phyloP scores from a whole-genome alignment of 35 echinoderm and acorn worm species.

The Apostichopus parvimensis region DNA sequence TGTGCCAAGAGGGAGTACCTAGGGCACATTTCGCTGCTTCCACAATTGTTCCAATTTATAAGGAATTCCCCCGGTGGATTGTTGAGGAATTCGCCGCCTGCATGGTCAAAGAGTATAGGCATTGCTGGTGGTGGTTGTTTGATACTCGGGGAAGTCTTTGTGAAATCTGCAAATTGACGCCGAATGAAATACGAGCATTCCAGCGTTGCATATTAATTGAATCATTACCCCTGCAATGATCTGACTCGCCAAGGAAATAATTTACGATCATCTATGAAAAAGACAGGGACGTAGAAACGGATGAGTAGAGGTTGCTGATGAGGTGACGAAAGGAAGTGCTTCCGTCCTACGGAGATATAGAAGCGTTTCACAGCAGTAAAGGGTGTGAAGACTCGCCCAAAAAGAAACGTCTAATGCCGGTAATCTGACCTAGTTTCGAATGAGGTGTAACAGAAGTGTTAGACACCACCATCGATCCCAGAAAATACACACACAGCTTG shows the following conservation, averaged over 20 bases:
- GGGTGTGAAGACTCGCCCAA: too few relatives aligned
- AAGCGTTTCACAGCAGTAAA: too few relatives aligned
- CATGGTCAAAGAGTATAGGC: too few relatives aligned
- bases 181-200: not conserved
- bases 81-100: too few relatives aligned
- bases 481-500: too few relatives aligned
- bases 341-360: too few relatives aligned
- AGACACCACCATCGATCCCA: too few relatives aligned
- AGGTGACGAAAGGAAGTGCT: too few relatives aligned
- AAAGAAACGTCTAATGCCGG: too few relatives aligned
- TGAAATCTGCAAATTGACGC: constrained; percentile 13
- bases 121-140: too few relatives aligned
- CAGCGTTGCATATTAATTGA: constrained; percentile 10
- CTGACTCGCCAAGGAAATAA: not conserved
- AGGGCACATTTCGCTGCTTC: not conserved
- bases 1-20: constrained; percentile 12
- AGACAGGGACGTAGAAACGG: not conserved
- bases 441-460: too few relatives aligned
- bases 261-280: not conserved
- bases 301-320: not conserved
- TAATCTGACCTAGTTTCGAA: too few relatives aligned
- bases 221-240: not conserved
- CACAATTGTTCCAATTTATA: constrained; percentile 49
- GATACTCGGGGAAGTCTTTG: not conserved
- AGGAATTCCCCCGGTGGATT: not conserved